Percentiles rank a stretch among this genome's conserved stretches.
Evolutionary conservation across 2,888 invertebrate genomes (phyloP).

Genomic region (Agonopterix subpropinquella): DNA sequence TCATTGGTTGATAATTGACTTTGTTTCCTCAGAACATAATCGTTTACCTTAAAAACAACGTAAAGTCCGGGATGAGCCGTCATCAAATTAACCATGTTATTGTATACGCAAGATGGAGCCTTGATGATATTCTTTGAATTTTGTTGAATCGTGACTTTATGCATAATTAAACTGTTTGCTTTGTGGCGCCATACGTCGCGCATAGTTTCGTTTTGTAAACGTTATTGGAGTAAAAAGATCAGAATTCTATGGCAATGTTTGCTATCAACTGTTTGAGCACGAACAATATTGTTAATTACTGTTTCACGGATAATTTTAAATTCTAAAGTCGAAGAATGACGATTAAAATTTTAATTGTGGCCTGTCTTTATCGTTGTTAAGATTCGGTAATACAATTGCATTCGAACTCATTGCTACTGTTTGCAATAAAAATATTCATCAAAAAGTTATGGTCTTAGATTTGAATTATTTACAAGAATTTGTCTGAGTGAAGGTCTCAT

Average conservation of each 20-base stretch:
- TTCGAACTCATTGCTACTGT: constrained; percentile 15
- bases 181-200: constrained; percentile 60
- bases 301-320: constrained; percentile 35
- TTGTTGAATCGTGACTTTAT: constrained; percentile 57
- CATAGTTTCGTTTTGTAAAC: constrained; percentile 49
- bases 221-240: constrained; percentile 44
- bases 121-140: constrained; percentile 34
- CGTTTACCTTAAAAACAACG: constrained; percentile 13
- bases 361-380: constrained; percentile 10
- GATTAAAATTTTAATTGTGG: not conserved
- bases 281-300: constrained; percentile 24
- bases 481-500: constrained; percentile 23
- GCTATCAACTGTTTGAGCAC: constrained; percentile 27
- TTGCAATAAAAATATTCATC: constrained; percentile 16
- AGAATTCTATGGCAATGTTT: constrained; percentile 41
- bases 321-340: constrained; percentile 15
- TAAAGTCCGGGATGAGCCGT: constrained; percentile 9
- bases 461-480: constrained; percentile 24
- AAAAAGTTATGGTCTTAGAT: constrained; percentile 15
- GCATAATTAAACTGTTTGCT: constrained; percentile 62
- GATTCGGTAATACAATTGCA: constrained; percentile 15
- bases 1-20: no score
- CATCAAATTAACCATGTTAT: constrained; percentile 11
- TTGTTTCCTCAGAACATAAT: no score
- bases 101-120: constrained; percentile 9